These are phyloP conservation scores for Semnornis frantzii DNA, from an alignment of 2,113 vertebrate genomes.

Conservation along the genomic window DNA sequence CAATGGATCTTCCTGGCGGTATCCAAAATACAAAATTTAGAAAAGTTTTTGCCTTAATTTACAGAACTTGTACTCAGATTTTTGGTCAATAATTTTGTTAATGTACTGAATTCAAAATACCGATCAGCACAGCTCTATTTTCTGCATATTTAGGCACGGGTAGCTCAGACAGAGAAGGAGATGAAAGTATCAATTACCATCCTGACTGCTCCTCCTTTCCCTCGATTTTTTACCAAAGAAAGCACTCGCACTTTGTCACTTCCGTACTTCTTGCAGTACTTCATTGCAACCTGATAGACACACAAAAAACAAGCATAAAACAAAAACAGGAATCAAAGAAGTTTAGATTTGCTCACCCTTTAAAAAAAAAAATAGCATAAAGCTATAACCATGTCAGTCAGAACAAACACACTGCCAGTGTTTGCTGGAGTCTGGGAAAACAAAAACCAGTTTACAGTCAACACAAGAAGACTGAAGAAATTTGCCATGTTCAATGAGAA, in stretches of 20 bases:
- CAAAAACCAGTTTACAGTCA: slow-evolving; percentile 13
- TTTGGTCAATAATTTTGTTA: not conserved
- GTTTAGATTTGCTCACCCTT: not conserved
- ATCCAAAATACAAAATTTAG: not conserved
- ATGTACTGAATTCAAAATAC: not conserved
- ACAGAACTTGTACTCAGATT: not conserved
- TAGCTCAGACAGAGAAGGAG: slow-evolving; percentile 34
- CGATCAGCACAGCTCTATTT: not conserved
- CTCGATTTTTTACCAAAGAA: slow-evolving; percentile 88
- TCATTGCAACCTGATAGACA: slow-evolving; percentile 84
- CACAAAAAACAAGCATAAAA: slow-evolving; percentile 52
- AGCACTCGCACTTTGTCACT: slow-evolving; percentile 91
- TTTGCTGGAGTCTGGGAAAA: slow-evolving; percentile 32
- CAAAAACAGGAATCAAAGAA: not conserved
- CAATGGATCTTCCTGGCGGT: not conserved
- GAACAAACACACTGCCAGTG: slow-evolving; percentile 10
- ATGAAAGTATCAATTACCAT: slow-evolving; percentile 81
- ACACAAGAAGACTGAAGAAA: not conserved
- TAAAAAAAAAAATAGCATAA: not conserved
- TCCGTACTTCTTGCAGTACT: slow-evolving; percentile 86
- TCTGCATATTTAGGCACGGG: not conserved
- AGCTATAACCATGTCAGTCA: not conserved
- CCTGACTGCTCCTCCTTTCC: slow-evolving; percentile 92
- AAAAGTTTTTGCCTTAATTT: not conserved
- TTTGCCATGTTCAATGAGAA: not conserved